A percentile compares a stretch with the other conserved stretches of the same genome.
These are phyloP conservation scores for Hycleus phaleratus DNA, from an alignment of 1,140 invertebrate species.

Conservation along the genomic window DNA sequence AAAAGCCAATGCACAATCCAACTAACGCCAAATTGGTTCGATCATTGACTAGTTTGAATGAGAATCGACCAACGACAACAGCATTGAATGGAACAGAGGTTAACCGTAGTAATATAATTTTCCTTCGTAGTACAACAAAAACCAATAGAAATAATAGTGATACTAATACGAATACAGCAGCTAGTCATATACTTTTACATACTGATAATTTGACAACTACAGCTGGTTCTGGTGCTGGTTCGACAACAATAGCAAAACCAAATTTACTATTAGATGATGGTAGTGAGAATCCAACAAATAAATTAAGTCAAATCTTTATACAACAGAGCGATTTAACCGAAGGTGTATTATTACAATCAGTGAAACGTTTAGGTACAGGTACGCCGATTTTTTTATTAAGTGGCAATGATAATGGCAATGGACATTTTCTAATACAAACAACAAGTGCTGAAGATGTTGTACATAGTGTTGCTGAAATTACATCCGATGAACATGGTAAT, in stretches of 20 bases:
- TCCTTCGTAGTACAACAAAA: conserved; percentile 33
- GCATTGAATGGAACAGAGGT: conserved; percentile 18
- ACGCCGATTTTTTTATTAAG: conserved; percentile 37
- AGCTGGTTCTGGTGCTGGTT: not conserved
- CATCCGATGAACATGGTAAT: conserved; percentile 11
- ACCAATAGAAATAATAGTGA: not conserved
- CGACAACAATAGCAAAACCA: not conserved
- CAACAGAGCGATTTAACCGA: conserved; percentile 36
- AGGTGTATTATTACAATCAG: conserved; percentile 35
- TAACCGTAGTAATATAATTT: conserved; percentile 36
- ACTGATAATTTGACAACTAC: conserved; percentile 20
- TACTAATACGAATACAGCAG: too few relatives aligned
- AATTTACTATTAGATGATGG: conserved; percentile 17
- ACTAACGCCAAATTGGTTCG: conserved; percentile 29
- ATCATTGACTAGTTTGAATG: conserved; percentile 17
- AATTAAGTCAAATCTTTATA: conserved; percentile 34
- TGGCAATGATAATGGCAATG: conserved; percentile 34
- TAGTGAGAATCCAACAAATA: conserved; percentile 16
- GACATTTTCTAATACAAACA: conserved; percentile 38
- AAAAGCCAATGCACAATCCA: conserved; percentile 26
- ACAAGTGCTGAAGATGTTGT: conserved; percentile 21
- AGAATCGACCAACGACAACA: conserved; percentile 4
- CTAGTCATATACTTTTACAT: conserved; percentile 32
- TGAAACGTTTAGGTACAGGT: conserved; percentile 35
- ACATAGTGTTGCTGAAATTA: conserved; percentile 13